These are phyloP conservation scores for Euplexia lucipara DNA, from an alignment of 2,888 invertebrate genomes.

Conservation along the genomic window DNA sequence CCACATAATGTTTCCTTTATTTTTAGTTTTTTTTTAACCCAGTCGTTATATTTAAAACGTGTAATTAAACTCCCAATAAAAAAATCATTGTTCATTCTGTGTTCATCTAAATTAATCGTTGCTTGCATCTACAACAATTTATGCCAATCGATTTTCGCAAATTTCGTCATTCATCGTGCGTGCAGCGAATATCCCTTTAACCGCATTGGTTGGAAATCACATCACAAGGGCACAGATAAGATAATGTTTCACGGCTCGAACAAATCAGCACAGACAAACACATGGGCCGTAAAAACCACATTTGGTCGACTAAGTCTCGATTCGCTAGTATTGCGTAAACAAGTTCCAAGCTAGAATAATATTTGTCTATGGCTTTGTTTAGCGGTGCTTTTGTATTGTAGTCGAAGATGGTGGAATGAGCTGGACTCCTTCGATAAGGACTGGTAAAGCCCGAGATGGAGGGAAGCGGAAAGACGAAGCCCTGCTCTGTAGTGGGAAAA, in stretches of 20 bases:
- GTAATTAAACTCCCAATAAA: too few relatives aligned
- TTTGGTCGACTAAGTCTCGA: slow-evolving; percentile 28
- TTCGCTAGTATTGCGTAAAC: slow-evolving; percentile 32
- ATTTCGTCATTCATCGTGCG: slow-evolving; percentile 7
- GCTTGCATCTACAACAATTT: too few relatives aligned
- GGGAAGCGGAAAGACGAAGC: too few relatives aligned
- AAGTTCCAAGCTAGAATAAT: slow-evolving; percentile 26
- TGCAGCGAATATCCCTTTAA: slow-evolving; percentile 17
- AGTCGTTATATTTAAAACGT: too few relatives aligned
- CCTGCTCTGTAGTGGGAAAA: too few relatives aligned
- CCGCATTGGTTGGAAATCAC: slow-evolving; percentile 13
- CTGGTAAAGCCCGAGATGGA: too few relatives aligned
- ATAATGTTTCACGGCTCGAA: slow-evolving; percentile 45
- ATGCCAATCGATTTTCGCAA: slow-evolving; percentile 16
- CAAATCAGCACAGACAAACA: slow-evolving; percentile 34
- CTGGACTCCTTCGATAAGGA: too few relatives aligned
- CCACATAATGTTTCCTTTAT: too few relatives aligned
- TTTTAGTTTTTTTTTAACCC: too few relatives aligned
- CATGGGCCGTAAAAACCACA: slow-evolving; percentile 28
- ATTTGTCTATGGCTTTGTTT: slow-evolving; percentile 38
- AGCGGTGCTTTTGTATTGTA: slow-evolving; percentile 1
- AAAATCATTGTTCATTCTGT: too few relatives aligned
- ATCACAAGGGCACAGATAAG: slow-evolving; percentile 46
- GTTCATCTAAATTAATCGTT: too few relatives aligned
- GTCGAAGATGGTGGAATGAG: too few relatives aligned